Evolutionary conservation across 2,888 invertebrate genomes (phyloP).

Genomic region (Stenodema calcarata): DNA sequence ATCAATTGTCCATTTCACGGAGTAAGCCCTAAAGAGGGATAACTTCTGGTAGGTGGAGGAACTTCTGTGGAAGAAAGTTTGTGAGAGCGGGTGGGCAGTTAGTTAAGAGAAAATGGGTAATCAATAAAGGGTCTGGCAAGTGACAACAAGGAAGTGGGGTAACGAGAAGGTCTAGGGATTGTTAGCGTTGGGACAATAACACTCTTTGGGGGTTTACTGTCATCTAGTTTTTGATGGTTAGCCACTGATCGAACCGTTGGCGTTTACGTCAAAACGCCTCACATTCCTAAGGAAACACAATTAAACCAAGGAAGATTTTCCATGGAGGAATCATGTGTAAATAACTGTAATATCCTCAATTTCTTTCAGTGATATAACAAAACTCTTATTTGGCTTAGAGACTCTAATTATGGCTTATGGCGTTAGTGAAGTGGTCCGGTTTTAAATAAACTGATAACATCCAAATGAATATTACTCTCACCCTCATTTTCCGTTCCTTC

Average conservation of each 20-base stretch:
- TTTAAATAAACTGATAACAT: too few relatives aligned
- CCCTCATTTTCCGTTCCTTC: too few relatives aligned
- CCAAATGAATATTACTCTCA: too few relatives aligned
- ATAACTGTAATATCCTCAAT: too few relatives aligned
- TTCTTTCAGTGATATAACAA: too few relatives aligned
- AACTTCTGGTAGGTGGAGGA: background rate
- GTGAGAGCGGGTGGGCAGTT: background rate
- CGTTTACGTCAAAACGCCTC: background rate
- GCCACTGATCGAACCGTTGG: background rate
- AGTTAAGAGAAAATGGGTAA: slow-evolving; percentile 4
- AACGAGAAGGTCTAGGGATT: background rate
- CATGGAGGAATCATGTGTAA: too few relatives aligned
- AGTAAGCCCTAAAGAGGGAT: background rate
- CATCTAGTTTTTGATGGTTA: background rate
- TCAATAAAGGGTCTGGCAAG: background rate
- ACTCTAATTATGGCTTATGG: too few relatives aligned
- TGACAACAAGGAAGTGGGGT: background rate
- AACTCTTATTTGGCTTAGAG: too few relatives aligned
- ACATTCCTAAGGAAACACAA: too few relatives aligned
- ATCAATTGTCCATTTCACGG: background rate
- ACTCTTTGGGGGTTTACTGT: background rate
- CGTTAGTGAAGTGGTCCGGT: too few relatives aligned
- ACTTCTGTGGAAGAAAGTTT: background rate
- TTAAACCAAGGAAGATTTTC: too few relatives aligned
- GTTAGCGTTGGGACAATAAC: background rate